These are phyloP conservation scores for Arrhopalites spinosus DNA, from an alignment of 2,888 invertebrate species.

Conservation along the genomic window DNA sequence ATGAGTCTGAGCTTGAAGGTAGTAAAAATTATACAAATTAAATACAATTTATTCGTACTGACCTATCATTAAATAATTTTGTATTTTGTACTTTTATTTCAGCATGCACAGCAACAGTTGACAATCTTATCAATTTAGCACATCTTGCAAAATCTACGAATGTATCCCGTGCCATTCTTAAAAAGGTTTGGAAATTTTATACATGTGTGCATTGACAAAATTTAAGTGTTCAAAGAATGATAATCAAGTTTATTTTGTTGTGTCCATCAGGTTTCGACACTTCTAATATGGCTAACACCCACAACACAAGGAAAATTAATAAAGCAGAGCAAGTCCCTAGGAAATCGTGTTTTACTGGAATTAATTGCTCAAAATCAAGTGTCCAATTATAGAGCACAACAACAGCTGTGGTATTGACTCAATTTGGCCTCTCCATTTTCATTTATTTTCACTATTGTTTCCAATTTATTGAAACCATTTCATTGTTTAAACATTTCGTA, in stretches of 20 bases:
- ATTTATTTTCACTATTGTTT: neutral
- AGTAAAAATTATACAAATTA: neutral
- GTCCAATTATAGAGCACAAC: conserved; percentile 47
- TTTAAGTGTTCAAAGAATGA: too few species aligned
- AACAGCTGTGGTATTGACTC: conserved; percentile 53
- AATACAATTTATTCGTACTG: neutral
- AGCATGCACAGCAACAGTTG: conserved; percentile 38
- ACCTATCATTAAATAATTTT: neutral
- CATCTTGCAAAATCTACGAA: conserved; percentile 39
- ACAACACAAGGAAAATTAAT: conserved; percentile 15
- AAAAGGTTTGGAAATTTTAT: conserved; percentile 41
- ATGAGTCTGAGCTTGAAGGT: neutral
- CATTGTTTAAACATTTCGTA: too few species aligned
- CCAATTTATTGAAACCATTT: too few species aligned
- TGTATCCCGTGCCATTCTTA: conserved; percentile 46
- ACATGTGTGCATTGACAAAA: too few species aligned
- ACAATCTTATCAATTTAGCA: conserved; percentile 41
- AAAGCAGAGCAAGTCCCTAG: conserved; percentile 18
- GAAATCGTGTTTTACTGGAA: conserved; percentile 29
- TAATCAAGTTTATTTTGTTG: too few species aligned
- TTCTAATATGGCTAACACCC: conserved; percentile 28
- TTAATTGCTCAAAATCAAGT: conserved; percentile 27
- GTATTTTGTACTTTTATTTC: neutral
- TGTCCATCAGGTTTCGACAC: conserved; percentile 1
- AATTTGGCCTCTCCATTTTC: too few species aligned